Evolutionary conservation across 2,113 vertebrate species (phyloP).

Genomic region (Vidua chalybeata): DNA sequence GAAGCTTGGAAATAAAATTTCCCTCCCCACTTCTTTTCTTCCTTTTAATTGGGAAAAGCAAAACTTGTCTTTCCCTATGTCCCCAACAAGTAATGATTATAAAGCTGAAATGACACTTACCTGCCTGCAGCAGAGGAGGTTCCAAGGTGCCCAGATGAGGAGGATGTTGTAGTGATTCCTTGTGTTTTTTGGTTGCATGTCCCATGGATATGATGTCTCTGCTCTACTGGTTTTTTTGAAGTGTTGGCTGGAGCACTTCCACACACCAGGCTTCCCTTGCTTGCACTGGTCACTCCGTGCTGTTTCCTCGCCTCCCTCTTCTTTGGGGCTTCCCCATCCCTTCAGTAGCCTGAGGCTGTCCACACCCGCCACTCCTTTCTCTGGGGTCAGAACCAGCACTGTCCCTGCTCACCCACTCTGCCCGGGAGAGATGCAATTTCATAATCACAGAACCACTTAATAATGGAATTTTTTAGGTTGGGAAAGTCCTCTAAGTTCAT

Average conservation of each 20-base stretch:
- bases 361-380: background rate
- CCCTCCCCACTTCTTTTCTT: slow-evolving; percentile 23
- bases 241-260: background rate
- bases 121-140: background rate
- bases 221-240: background rate
- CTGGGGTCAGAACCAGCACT: background rate
- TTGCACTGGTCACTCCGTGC: fast-evolving
- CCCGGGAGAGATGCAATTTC: background rate
- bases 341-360: background rate
- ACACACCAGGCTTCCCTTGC: background rate
- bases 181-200: background rate
- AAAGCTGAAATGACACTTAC: background rate
- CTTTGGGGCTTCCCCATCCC: background rate
- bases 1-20: slow-evolving; percentile 68
- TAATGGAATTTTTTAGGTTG: background rate
- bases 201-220: background rate
- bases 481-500: background rate
- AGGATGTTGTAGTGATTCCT: background rate
- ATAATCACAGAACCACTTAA: background rate
- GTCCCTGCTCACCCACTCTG: fast-evolving
- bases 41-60: background rate
- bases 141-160: background rate
- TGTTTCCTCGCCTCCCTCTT: background rate
- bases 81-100: background rate
- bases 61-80: background rate